Evolutionary conservation across 2,888 invertebrate species (phyloP).

Genomic region (Machimus atricapillus): DNA sequence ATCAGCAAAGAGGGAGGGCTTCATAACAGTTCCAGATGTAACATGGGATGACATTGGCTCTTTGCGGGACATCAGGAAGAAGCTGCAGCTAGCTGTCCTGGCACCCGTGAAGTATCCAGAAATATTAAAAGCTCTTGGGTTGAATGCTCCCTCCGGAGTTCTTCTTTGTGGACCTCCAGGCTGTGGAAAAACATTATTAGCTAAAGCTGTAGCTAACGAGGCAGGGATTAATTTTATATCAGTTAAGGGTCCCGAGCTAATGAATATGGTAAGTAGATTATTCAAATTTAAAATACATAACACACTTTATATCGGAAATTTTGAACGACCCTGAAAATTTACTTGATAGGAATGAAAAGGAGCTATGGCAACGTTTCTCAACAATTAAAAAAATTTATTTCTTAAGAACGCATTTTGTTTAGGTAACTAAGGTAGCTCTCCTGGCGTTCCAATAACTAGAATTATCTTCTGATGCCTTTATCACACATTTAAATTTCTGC

Average conservation of each 20-base stretch:
- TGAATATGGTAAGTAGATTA: constrained; percentile 82
- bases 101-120: constrained; percentile 90
- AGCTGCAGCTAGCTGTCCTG: constrained; percentile 88
- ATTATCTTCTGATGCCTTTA: too few species aligned
- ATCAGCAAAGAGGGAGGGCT: constrained; percentile 94
- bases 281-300: background rate
- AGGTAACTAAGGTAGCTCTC: too few species aligned
- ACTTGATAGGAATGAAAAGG: background rate
- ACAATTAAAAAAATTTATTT: too few species aligned
- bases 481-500: too few species aligned
- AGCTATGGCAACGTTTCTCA: too few species aligned
- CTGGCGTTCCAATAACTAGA: too few species aligned
- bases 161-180: constrained; percentile 97
- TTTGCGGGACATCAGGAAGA: constrained; percentile 83
- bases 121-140: constrained; percentile 77
- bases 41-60: constrained; percentile 98
- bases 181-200: constrained; percentile 93
- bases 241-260: constrained; percentile 96
- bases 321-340: background rate
- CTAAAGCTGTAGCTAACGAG: constrained; percentile 98
- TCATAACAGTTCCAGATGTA: constrained; percentile 95
- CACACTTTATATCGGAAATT: background rate
- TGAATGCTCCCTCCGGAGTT: constrained; percentile 86
- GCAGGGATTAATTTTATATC: constrained; percentile 98
- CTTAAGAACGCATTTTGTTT: too few species aligned